Evolutionary conservation across 2,888 invertebrate genomes (phyloP), one percentile per base, ranked within the genome.

Genomic region (Nebria brevicollis): DNA sequence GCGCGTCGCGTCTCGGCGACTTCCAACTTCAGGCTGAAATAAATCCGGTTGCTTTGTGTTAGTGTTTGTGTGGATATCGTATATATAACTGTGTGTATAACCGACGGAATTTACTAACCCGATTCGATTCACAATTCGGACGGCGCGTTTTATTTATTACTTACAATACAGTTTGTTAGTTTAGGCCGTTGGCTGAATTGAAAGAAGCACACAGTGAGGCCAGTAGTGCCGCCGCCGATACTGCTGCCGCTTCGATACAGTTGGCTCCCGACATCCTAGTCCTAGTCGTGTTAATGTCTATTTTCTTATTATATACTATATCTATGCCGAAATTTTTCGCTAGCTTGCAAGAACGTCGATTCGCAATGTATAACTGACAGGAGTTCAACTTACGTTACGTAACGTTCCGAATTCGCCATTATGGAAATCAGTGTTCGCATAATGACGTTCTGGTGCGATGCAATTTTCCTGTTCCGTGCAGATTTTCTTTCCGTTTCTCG

Each of bases 361-460:
- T 54, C 54, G 13, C 54, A 54, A 8, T 54, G 54, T 54, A 54
- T 54, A 54, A 11, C 54, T 13, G 34, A 70, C 70, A 34, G 13
- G 13, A 70, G 70, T 54, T 54, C 54, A 8, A 7, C 54, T 54
- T 66, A 66, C 66, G 66, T 66, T 73, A 66, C 73, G 54, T 78
- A 68, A 74, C 79, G 75, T 74, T 79, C 70, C 74, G 75, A 75
- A 79, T 74, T 79, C 79, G 54, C 79, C 64, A 75, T 75, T 75
- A 79, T 79, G 79, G 79, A 75, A 79, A 79, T 79, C 75, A 79
- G 74, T 79, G 75, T 79, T 74, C 75, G 66, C 75, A 15, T 79
- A 79, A 79, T 79, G 79, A 79, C 75, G 42, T 79, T 74, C 65
- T 79, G 79, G 79, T 66, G 79, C 75, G 66, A 79, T 79, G 79